Conservation (phyloP, 2,797 vertebrate genomes). For the Galaxias olidus region DNA sequence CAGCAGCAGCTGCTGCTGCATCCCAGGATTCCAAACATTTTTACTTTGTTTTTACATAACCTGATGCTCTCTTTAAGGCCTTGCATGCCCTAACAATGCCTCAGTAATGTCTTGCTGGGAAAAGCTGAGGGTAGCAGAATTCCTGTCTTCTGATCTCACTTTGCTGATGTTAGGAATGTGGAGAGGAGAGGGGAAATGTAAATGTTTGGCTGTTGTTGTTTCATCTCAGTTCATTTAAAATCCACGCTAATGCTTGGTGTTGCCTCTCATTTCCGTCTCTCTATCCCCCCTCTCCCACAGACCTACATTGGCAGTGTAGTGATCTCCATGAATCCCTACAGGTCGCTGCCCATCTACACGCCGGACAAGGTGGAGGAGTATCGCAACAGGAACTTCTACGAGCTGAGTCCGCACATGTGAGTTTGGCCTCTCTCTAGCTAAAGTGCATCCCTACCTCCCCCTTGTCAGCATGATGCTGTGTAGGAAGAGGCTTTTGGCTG, state of each 20-base stretch:
- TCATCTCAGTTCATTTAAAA: no score
- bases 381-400: conserved; percentile 98
- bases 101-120: conserved; percentile 47
- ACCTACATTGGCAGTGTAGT: conserved; percentile 99
- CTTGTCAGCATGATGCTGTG: not conserved
- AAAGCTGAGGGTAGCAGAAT: conserved; percentile 39
- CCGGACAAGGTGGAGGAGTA: conserved; percentile 99
- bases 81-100: conserved; percentile 51
- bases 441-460: not conserved
- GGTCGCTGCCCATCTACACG: conserved; percentile 89
- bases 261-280: not conserved
- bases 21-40: conserved; percentile 48
- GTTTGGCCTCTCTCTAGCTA: conserved; percentile 56
- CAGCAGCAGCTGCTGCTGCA: conserved; percentile 9
- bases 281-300: conserved; percentile 61
- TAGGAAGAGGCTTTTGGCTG: conserved; percentile 1
- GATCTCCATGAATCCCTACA: conserved; percentile 97
- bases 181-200: no score
- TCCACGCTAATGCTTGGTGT: not conserved
- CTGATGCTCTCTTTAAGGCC: conserved; percentile 37
- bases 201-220: no score
- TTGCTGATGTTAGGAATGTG: no score
- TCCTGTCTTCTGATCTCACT: not conserved
- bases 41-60: conserved; percentile 38
- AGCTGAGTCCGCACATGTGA: conserved; percentile 99